Evolutionary conservation across 2,113 vertebrate genomes (phyloP).

Genomic region (Pelodiscus sinensis): DNA sequence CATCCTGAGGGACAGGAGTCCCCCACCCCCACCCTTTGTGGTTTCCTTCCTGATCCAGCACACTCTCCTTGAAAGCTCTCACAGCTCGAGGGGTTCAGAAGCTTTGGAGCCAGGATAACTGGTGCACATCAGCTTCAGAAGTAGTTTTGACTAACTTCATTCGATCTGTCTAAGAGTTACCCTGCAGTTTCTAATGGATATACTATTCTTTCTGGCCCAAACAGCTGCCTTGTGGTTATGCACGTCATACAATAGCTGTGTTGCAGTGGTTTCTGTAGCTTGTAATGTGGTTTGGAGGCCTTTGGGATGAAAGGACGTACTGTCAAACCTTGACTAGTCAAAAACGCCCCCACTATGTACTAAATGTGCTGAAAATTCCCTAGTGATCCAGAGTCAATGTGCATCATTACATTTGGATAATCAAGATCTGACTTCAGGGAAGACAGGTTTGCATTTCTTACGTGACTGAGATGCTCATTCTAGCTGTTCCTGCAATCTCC

Average conservation of each 20-base stretch:
- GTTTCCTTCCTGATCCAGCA: background rate
- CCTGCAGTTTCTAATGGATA: background rate
- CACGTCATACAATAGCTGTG: constrained; percentile 3
- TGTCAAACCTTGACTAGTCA: constrained; percentile 11
- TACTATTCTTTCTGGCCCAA: background rate
- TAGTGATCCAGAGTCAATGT: constrained; percentile 18
- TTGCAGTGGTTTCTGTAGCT: background rate
- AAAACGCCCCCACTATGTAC: constrained; percentile 25
- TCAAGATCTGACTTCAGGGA: background rate
- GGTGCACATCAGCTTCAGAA: constrained; percentile 19
- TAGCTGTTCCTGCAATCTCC: background rate
- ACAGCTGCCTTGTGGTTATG: constrained; percentile 11
- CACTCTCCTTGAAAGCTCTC: constrained; percentile 26
- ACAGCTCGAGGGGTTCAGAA: background rate
- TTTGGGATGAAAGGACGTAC: background rate
- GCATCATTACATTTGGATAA: constrained; percentile 30
- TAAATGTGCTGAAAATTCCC: constrained; percentile 39
- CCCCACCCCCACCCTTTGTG: background rate
- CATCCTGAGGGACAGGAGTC: background rate
- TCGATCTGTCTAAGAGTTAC: constrained; percentile 10
- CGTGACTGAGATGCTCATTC: background rate
- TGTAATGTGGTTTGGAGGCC: background rate
- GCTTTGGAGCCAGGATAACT: constrained; percentile 8
- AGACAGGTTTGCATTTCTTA: background rate
- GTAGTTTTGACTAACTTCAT: constrained; percentile 46